Base-by-base conservation (phyloP, 1,140 invertebrate genomes). In the Diabrotica virgifera region DNA sequence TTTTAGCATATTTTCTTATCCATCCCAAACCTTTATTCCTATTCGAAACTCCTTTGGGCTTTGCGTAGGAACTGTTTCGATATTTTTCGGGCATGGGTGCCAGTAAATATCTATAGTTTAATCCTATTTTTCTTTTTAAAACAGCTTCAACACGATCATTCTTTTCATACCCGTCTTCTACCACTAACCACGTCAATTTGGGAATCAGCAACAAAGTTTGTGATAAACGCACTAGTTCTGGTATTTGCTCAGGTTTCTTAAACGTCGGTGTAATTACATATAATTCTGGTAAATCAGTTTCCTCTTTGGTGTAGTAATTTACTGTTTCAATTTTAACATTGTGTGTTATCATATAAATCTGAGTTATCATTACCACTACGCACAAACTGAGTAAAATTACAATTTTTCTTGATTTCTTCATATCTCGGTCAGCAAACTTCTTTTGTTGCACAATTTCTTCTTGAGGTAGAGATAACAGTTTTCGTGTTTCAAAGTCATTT, bases 261-360 rank as follows among this genome's bases (percentile, higher is more conserved):
- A 95, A 94, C 24, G 96, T 98, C 13, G 95, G 95, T 54, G 93
- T 96, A 40, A 96, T 88, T 62, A 94, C 85, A 76, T 90, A 92
- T 60, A 92, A 70, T 7, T 84, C 84, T 63, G 80, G 79, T 72
- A 80, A 66, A 60, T 71, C 59, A 4, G 24, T 24, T 24, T 24
- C 24, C 24, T 24, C 24, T 24, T 24, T 24, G 4, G 1, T 24
- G 24, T 24, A 24, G 24, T 24, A 4, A 24, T 24, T 24, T 24
- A 4, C 1, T 1, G 24, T 4, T 24, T 24, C 24, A 24, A 24
- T 24, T 24, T 24, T 24, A 24, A 24, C 24, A 24, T 24, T 24
- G 1, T 24, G 24, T 24, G 24, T 24, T 24, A 24, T 24, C 24
- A 24, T 4, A 24, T 24, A 24, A 24, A 24, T 2, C 24, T 24